These are phyloP conservation scores for Bombus affinis DNA, from an alignment of 1,140 invertebrate genomes.

Conservation along the genomic window DNA sequence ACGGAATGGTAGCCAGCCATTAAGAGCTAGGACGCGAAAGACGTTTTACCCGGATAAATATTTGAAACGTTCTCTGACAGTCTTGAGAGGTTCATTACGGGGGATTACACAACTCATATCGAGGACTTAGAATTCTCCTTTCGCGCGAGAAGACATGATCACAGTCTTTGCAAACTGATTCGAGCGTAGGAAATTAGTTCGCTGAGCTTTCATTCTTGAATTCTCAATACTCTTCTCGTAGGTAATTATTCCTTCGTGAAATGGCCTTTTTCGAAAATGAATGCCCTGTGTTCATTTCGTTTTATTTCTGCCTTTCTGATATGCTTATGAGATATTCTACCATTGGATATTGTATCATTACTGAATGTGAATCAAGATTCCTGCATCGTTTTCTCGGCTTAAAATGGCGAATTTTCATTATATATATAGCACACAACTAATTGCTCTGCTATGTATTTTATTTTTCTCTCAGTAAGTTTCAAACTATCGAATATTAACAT, in stretches of 20 bases:
- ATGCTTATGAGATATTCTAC: not conserved
- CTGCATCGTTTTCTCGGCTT: no score
- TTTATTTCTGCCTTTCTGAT: not conserved
- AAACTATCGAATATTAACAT: not conserved
- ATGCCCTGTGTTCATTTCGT: not conserved
- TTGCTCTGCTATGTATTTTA: not conserved
- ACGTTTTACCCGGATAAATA: conserved; percentile 71
- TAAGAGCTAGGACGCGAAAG: conserved; percentile 59
- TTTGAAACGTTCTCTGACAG: conserved; percentile 70
- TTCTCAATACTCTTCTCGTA: conserved; percentile 47
- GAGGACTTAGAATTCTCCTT: conserved; percentile 73
- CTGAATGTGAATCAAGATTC: no score
- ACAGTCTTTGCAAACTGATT: conserved; percentile 68
- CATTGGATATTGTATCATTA: no score
- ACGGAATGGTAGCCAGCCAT: conserved; percentile 49
- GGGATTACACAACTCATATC: conserved; percentile 74
- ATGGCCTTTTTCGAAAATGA: conserved; percentile 20
- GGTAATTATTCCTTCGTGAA: conserved; percentile 11
- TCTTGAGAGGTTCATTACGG: conserved; percentile 73
- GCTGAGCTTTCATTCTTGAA: conserved; percentile 54
- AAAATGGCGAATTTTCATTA: no score
- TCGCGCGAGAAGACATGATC: conserved; percentile 66
- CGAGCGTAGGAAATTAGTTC: conserved; percentile 69
- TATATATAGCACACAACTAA: no score
- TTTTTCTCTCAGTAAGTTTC: not conserved